Base-by-base conservation (phyloP, 2,888 invertebrate species). In the Reticulitermes lucifugus region DNA sequence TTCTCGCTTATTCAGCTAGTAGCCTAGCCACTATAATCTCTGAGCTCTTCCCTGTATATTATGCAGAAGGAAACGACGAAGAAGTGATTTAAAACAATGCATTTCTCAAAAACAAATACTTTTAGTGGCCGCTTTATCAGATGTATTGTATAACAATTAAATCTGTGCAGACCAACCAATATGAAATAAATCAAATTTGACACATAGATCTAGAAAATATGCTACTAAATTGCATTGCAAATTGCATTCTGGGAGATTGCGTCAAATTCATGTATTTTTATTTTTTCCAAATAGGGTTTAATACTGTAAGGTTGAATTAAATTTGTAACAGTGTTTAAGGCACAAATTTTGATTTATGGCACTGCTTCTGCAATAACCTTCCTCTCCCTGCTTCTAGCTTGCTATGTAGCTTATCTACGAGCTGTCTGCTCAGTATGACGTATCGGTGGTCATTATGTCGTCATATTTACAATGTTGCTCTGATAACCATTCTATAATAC, bases 361-460 rank as follows among this genome's bases (percentile, higher is more conserved):
- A 18, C 25, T 80, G 35, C 60, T 29, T 80, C 80, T 80, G 35
- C 46, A 41, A n/a, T 51, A 46, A 2, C 65, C 65, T 75, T 51
- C 29, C 29, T 51, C 18, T 79, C 79, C 18, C 55, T 79, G 79
- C 25, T 25, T 79, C 25, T 25, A 25, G 79, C 46, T 29, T 60
- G 51, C 73, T 73, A 0, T 35, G 35, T 46, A 41, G 35, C 80
- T 80, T 80, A 80, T 80, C 80, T 80, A n/a, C 21, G 18, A 80
- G 80, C 80, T 80, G 80, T 80, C 80, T 80, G 51, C 29, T 80
- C 59, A 12, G 60, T n/a, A 80, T 80, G 80, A 80, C 80, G 80
- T 80, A 80, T 80, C 60, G 80, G 60, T 80, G 80, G 80, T 80
- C 80, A 80, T 80, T 80, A 80, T 60, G 80, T 80, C 60, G 51